Conservation (phyloP, 2,113 vertebrate species). For the Bubo bubo region DNA sequence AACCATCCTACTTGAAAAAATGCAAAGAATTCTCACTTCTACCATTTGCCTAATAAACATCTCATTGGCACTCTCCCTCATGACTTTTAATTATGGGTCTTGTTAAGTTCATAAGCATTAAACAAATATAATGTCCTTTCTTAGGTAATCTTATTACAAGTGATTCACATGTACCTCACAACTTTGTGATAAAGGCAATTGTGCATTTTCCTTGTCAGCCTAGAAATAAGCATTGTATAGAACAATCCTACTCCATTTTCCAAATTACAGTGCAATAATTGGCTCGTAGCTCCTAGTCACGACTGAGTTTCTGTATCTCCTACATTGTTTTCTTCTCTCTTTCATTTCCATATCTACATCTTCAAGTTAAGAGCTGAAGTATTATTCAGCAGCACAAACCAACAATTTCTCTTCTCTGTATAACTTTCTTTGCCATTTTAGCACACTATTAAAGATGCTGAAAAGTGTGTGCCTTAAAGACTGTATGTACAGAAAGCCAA, state of each 20-base stretch:
- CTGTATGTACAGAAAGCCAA: not conserved
- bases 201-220: constrained; percentile 39
- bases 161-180: constrained; percentile 1
- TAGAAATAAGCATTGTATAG: not conserved
- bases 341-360: constrained; percentile 21
- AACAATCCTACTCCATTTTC: constrained; percentile 30
- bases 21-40: not conserved
- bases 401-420: not conserved
- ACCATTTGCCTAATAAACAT: not conserved
- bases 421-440: constrained; percentile 4
- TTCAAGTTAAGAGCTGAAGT: constrained; percentile 2
- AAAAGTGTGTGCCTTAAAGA: not conserved
- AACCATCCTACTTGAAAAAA: not conserved
- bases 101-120: not conserved
- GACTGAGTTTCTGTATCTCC: constrained; percentile 47
- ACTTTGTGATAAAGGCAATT: constrained; percentile 1
- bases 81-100: constrained; percentile 9
- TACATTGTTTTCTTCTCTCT: constrained; percentile 45
- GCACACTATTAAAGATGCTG: not conserved
- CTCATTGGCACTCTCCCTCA: not conserved
- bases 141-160: not conserved
- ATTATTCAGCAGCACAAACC: constrained; percentile 19
- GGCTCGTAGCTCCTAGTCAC: constrained; percentile 30
- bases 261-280: constrained; percentile 45
- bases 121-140: not conserved